Percentiles rank a stretch among this genome's conserved stretches.
Conservation (phyloP, 2,797 vertebrate species). For the Notolepis coatsorum region DNA sequence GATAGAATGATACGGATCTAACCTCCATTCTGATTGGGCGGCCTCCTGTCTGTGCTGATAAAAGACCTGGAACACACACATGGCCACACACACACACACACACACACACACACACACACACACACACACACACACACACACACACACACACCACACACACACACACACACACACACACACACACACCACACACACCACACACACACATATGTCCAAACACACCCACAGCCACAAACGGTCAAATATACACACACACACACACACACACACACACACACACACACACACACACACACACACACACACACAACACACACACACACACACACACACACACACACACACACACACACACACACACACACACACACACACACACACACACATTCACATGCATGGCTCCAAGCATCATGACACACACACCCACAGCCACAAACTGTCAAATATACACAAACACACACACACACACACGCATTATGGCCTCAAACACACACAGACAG, state of each 20-base stretch:
- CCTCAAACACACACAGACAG: conserved; percentile 4
- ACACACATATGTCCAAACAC: no score
- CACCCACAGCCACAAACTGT: neutral
- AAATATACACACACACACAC: no score
- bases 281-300: neutral
- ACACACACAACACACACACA: no score
- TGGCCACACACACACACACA: conserved; percentile 14
- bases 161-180: neutral
- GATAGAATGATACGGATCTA: conserved; percentile 72
- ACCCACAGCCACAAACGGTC: no score
- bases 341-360: neutral
- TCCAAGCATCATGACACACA: no score
- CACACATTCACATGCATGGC: no score
- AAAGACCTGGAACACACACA: conserved; percentile 37
- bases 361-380: no score
- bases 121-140: neutral
- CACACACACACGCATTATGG: conserved; percentile 2
- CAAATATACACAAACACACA: conserved; percentile 16
- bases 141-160: neutral
- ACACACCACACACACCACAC: neutral
- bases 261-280: no score
- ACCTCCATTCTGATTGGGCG: conserved; percentile 70
- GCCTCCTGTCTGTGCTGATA: conserved; percentile 62
- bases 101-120: conserved; percentile 7
- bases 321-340: no score